Base-by-base conservation (phyloP, 2,888 invertebrate species). In the Thymelicus acteon region DNA sequence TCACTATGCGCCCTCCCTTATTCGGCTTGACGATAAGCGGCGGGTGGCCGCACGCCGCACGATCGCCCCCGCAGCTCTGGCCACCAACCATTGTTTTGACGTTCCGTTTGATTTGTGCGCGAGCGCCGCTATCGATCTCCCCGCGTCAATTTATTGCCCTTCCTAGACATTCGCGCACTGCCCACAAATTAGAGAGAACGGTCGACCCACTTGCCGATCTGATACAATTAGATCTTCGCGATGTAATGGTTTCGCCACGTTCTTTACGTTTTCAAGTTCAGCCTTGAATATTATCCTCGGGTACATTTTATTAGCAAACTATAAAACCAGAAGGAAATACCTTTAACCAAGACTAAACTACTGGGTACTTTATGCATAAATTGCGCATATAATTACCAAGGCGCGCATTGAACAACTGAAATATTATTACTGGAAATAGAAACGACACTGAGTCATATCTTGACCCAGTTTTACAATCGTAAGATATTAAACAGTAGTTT, bases 31-130 rank as follows among this genome's bases (percentile, higher is more conserved):
- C 82, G 83, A 84, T 85, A 85, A 85, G 81, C 86, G 84, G 80
- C 84, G 86, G 86, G 83, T 82, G 82, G 85, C 80, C 84, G 85
- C 86, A 90, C 88, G 85, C 80, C 84, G 85, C 86, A 90, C 88
- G 87, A 88, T 86, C 86, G 87, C 89, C 88, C 87, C 89, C 86
- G 88, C 89, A 90, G 88, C 86, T 82, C 82, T 82, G 77, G 79
- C 82, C 85, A 85, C 76, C 76, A 74, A 72, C 85, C 86, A 88
- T 88, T 87, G 89, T 86, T 88, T 87, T 87, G 89, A 90, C 90
- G 87, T 87, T 82, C 82, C 85, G 82, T 86, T 86, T 90, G 91
- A 91, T 91, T 91, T 91, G 89, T 88, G 90, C 89, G 87, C 89
- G 80, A 80, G 85, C 85, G 86, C 85, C 82, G 77, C 85, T 85